Base-by-base conservation (phyloP, 2,888 invertebrate species). In the Dascillus cervinus region DNA sequence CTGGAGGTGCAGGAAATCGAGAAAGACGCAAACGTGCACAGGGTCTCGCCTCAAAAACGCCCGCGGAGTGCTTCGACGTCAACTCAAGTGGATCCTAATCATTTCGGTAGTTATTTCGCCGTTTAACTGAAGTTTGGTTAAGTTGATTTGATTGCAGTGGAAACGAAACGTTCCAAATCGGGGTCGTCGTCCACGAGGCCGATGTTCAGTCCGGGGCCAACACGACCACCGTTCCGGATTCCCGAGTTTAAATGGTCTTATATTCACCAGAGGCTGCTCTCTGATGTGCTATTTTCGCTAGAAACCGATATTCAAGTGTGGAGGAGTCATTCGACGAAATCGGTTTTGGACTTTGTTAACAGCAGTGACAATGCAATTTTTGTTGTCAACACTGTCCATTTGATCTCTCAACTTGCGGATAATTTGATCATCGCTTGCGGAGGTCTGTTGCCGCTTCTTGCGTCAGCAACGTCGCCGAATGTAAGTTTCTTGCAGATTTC, bases 201-300 rank as follows among this genome's bases (percentile, higher is more conserved):
- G 30, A 90, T 92, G 85, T 92, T 92, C 65, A 91, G 89, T 52
- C 88, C 92, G 36, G 89, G 91, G 3, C 88, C 91, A 19, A 87
- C 91, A 32, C 76, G 90, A 50, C 94, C 92, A 11, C 94, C 97
- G 2, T 98, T 98, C 69, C 78, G 98, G 46, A 98, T 99, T 62
- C 98, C 98, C 12, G 98, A 98, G 69, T 99, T 99, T 70, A 87
- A 94, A 53, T 99, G 98, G 98, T 98, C 97, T 1, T 90, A 91
- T 65, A 91, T 99, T 47, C 98, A 99, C 67, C 94, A 98, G 65
- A 75, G 95, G 38, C 70, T 99, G 32, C 72, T 99, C 1, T 91
- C 94, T 8, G 98, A 98, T 65, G 86, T 99, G 17, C 71, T 99
- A 14, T 92, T 92, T 66, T 94, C 96, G 0, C 71, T 99, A 34